phyloP scores from a whole-genome alignment of 2,113 vertebrate species.

The Athene cunicularia region DNA sequence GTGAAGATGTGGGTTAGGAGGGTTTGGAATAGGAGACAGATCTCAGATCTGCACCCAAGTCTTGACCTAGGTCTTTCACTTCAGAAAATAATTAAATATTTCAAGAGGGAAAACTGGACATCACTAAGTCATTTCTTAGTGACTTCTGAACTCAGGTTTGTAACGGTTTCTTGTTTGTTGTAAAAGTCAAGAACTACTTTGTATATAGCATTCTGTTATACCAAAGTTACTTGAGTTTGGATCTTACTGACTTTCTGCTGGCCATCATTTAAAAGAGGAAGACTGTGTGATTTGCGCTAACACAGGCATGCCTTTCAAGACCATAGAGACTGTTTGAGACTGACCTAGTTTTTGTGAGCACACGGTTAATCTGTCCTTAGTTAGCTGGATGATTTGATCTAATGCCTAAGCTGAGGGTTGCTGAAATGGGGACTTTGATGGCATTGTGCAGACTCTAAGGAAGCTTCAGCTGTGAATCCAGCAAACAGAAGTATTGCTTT shows the following conservation, averaged over 20 bases:
- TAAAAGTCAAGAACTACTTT: neutral
- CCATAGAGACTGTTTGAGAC: neutral
- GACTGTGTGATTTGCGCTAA: neutral
- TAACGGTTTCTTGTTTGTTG: neutral
- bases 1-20: neutral
- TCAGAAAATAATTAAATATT: neutral
- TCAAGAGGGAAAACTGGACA: neutral
- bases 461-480: neutral
- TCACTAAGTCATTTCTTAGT: neutral
- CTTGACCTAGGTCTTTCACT: neutral
- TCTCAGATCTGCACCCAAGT: neutral
- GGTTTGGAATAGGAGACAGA: neutral
- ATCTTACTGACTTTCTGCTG: neutral
- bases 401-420: neutral
- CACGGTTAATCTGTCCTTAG: constrained; percentile 13
- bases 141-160: neutral
- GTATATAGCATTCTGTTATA: neutral
- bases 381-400: constrained; percentile 1
- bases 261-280: neutral
- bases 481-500: neutral
- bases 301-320: neutral
- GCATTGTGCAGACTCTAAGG: neutral
- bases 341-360: constrained; percentile 31
- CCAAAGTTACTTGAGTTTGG: neutral
- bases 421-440: neutral